phyloP scores from a whole-genome alignment of 2,888 invertebrate species.

The Gnatocerus cornutus region DNA sequence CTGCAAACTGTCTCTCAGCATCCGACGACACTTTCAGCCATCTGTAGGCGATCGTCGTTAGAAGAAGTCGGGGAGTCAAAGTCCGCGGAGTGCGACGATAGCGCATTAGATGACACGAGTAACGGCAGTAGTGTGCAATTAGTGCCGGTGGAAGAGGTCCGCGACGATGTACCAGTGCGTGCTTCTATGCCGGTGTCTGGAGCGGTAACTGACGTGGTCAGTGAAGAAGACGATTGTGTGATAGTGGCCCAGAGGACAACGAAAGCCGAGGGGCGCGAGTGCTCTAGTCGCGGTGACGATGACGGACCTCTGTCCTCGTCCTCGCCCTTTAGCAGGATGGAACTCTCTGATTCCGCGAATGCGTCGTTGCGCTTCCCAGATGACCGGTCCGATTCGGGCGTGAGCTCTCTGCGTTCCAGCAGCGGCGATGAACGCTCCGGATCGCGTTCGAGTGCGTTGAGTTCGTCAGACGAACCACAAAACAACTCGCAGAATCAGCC shows the following conservation, averaged over 20 bases:
- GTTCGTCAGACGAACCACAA: slow-evolving; percentile 81
- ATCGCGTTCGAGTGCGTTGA: slow-evolving; percentile 83
- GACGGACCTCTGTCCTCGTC: slow-evolving; percentile 70
- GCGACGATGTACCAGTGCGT: slow-evolving; percentile 59
- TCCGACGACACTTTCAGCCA: slow-evolving; percentile 57
- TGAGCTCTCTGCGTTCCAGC: slow-evolving; percentile 81
- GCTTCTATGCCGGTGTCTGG: slow-evolving; percentile 50
- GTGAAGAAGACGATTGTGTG: slow-evolving; percentile 78
- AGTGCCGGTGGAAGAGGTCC: slow-evolving; percentile 34
- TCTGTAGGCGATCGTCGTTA: slow-evolving; percentile 50
- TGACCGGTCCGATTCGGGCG: slow-evolving; percentile 73
- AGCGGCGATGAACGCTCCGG: slow-evolving; percentile 85
- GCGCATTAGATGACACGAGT: slow-evolving; percentile 60
- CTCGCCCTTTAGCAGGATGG: slow-evolving; percentile 67
- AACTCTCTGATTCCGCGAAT: slow-evolving; percentile 65
- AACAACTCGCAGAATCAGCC: slow-evolving; percentile 51
- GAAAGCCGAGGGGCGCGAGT: slow-evolving; percentile 65
- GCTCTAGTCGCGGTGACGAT: slow-evolving; percentile 71
- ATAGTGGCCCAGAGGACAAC: slow-evolving; percentile 73
- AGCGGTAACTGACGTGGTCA: slow-evolving; percentile 67
- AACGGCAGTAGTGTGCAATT: slow-evolving; percentile 63
- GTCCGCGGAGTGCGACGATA: slow-evolving; percentile 53
- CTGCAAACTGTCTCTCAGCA: slow-evolving; percentile 63
- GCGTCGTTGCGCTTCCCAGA: slow-evolving; percentile 68
- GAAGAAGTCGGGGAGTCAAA: slow-evolving; percentile 49